These are phyloP conservation scores for Pontoporia blainvillei DNA, from an alignment of 2,113 vertebrate genomes.

Conservation along the genomic window DNA sequence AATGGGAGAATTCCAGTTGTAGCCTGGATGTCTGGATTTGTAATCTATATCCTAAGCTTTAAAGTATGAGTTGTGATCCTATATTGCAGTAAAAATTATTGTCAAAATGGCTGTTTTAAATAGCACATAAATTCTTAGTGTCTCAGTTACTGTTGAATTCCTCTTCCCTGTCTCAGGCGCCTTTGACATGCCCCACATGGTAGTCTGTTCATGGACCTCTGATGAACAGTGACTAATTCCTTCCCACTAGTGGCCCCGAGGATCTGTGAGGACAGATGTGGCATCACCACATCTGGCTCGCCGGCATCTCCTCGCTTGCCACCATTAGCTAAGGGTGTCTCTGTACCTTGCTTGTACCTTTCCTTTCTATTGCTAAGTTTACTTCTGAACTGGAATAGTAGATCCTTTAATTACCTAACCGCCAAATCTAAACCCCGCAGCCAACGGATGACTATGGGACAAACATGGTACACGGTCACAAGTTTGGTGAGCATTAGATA, in stretches of 20 bases:
- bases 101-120: background rate
- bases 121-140: background rate
- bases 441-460: background rate
- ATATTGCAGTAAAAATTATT: background rate
- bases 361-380: conserved; percentile 4
- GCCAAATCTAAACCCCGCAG: background rate
- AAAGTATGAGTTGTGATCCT: background rate
- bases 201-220: background rate
- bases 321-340: background rate
- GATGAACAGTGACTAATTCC: background rate
- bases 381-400: background rate
- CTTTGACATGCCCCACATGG: background rate
- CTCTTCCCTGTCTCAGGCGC: background rate
- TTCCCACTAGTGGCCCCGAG: background rate
- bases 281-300: background rate
- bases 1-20: background rate
- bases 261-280: background rate
- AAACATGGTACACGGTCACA: background rate
- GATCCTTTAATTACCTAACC: background rate
- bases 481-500: background rate
- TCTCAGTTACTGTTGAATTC: background rate
- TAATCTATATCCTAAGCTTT: background rate
- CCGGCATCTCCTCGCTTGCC: background rate
- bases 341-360: background rate
- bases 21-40: background rate